Percentiles rank a stretch among this genome's conserved stretches.
Evolutionary conservation across 2,113 vertebrate species (phyloP).

Genomic region (Indicator indicator): DNA sequence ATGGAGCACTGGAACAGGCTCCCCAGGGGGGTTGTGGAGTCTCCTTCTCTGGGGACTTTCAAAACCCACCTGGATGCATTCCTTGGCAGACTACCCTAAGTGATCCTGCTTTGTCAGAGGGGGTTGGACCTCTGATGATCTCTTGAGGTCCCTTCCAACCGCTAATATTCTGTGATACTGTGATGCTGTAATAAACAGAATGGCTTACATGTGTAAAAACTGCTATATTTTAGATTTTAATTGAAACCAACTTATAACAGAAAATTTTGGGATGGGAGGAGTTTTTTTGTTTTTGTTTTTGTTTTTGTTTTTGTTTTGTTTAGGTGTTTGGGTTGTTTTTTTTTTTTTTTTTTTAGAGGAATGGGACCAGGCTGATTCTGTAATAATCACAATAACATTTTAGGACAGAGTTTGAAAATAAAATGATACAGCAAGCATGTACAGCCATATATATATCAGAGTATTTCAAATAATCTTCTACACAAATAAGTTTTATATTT

Average conservation of each 20-base stretch:
- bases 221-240: not conserved
- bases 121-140: too few species aligned
- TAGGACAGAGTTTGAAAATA: not conserved
- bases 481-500: not conserved
- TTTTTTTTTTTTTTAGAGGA: not conserved
- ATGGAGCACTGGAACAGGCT: too few species aligned
- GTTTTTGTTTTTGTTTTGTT: not conserved
- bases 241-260: not conserved
- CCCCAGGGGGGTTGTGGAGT: too few species aligned
- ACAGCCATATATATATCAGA: fast-evolving
- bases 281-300: not conserved
- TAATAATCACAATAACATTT: not conserved
- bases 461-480: not conserved
- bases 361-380: not conserved
- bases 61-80: too few species aligned
- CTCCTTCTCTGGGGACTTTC: too few species aligned
- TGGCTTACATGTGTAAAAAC: fast-evolving
- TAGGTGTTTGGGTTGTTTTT: not conserved
- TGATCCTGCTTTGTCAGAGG: too few species aligned
- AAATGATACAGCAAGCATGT: not conserved
- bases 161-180: too few species aligned
- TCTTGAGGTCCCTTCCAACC: too few species aligned
- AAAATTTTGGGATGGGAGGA: not conserved
- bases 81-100: too few species aligned
- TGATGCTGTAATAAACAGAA: not conserved